Conservation (phyloP, 2,888 invertebrate species). For the Dyspetes luteomarginatus region DNA sequence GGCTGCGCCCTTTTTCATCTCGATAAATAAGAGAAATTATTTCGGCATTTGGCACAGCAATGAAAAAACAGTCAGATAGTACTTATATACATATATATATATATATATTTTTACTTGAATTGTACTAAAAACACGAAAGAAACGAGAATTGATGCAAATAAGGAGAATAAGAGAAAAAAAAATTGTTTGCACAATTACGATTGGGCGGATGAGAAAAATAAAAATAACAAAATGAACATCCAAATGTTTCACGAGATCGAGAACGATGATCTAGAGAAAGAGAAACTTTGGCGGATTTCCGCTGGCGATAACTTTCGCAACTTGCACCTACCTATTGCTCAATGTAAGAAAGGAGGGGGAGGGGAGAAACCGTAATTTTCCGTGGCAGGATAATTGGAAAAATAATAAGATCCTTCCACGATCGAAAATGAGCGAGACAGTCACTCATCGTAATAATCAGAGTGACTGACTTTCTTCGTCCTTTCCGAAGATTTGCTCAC, state of each 20-base stretch:
- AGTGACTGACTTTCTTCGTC: conserved; percentile 5
- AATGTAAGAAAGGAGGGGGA: conserved; percentile 29
- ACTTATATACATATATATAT: conserved; percentile 43
- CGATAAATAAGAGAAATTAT: background rate
- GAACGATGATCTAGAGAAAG: background rate
- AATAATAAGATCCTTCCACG: conserved; percentile 36
- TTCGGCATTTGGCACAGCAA: conserved; percentile 17
- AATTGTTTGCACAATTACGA: background rate
- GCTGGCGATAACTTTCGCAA: conserved; percentile 3
- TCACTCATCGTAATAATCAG: conserved; percentile 9
- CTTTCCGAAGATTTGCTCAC: conserved; percentile 50
- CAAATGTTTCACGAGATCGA: background rate
- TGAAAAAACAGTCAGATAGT: conserved; percentile 38
- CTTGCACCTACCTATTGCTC: conserved; percentile 42
- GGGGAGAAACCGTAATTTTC: conserved; percentile 22
- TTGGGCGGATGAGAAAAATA: background rate
- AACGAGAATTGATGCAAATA: conserved; percentile 22
- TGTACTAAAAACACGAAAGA: conserved; percentile 36
- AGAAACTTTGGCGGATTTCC: conserved; percentile 18
- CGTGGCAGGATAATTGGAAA: conserved; percentile 36
- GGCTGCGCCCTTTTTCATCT: background rate
- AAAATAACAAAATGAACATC: background rate
- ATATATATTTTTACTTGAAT: conserved; percentile 55
- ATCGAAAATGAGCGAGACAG: conserved; percentile 8
- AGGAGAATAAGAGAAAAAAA: conserved; percentile 10